Conservation (phyloP, 2,113 vertebrate genomes). For the Nycticebus coucang region DNA sequence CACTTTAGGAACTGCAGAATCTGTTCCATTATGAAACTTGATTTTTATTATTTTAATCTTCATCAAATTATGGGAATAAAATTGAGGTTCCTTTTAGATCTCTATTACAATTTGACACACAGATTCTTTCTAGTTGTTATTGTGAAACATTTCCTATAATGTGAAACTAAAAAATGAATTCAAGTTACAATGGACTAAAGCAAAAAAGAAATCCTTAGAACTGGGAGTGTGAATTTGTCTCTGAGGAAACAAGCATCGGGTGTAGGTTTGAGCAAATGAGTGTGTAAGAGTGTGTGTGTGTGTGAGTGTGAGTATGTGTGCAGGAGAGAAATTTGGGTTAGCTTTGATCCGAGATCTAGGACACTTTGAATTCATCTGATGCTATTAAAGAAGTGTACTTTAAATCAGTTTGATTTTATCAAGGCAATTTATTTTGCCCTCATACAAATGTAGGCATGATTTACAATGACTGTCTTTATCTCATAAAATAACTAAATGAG, state of each 20-base stretch:
- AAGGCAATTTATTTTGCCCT: slow-evolving; percentile 85
- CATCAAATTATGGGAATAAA: neutral
- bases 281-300: neutral
- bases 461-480: slow-evolving; percentile 84
- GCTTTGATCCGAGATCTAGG: slow-evolving; percentile 68
- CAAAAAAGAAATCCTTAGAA: neutral
- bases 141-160: neutral
- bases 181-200: neutral
- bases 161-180: neutral
- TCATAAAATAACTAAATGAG: slow-evolving; percentile 87
- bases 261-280: neutral
- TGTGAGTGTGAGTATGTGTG: neutral
- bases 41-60: neutral
- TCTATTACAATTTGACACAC: neutral
- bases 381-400: slow-evolving; percentile 81
- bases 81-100: neutral
- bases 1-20: neutral
- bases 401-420: slow-evolving; percentile 85
- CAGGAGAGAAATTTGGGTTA: slow-evolving; percentile 70
- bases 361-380: slow-evolving; percentile 82
- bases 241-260: neutral
- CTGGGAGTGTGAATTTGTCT: neutral
- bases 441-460: slow-evolving; percentile 83
- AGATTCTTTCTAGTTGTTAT: neutral
- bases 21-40: neutral